Evolutionary conservation across 1,140 invertebrate genomes (phyloP).

Genomic region (Pseudomyrmex cubaensis): DNA sequence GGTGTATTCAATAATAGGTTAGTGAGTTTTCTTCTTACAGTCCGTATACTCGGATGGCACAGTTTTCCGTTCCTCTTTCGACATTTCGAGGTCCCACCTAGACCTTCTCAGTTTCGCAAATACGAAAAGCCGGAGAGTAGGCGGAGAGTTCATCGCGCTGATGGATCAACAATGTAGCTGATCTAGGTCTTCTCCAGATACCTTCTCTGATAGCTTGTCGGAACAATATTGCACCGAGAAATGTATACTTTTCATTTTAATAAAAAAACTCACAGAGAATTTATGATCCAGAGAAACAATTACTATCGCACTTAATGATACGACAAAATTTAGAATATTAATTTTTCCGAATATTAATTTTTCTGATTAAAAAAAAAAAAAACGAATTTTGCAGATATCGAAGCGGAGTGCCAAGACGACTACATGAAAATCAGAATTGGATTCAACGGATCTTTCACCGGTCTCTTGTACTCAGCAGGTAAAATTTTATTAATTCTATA

Average conservation of each 20-base stretch:
- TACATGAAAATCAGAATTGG: slow-evolving; percentile 97
- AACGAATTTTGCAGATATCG: slow-evolving; percentile 90
- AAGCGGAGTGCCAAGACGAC: slow-evolving; percentile 97
- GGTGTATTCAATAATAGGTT: background rate
- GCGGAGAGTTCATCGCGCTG: slow-evolving; percentile 24
- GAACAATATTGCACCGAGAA: background rate
- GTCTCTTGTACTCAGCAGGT: slow-evolving; percentile 95
- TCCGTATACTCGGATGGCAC: background rate
- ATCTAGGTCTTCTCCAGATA: slow-evolving; percentile 5
- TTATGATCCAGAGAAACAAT: background rate
- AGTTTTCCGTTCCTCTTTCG: slow-evolving; percentile 41
- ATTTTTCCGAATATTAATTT: slow-evolving; percentile 2
- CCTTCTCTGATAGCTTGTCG: slow-evolving; percentile 11
- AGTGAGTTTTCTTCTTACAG: background rate
- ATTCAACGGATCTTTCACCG: slow-evolving; percentile 96
- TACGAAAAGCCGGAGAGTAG: background rate
- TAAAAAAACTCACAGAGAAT: background rate
- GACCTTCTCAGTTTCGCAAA: slow-evolving; percentile 47
- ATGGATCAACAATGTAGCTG: slow-evolving; percentile 42
- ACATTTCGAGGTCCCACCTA: slow-evolving; percentile 35
- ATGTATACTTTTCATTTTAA: background rate
- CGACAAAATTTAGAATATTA: slow-evolving; percentile 15
- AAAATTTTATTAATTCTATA: slow-evolving; percentile 67
- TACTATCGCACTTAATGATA: background rate
- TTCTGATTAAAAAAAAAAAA: too few species aligned